Evolutionary conservation across 2,113 vertebrate species (phyloP).

Genomic region (Labeo catla): DNA sequence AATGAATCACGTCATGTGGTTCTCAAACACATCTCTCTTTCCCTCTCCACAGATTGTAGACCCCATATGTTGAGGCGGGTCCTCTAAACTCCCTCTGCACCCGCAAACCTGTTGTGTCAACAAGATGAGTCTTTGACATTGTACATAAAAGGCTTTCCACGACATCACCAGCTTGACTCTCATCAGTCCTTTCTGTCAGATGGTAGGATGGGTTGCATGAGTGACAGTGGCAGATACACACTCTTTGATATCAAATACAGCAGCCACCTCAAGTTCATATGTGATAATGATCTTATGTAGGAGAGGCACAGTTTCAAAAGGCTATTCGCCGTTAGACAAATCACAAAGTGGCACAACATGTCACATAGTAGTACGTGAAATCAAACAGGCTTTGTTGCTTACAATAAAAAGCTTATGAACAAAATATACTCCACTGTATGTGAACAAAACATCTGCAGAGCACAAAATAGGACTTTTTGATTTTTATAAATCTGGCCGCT

Average conservation of each 20-base stretch:
- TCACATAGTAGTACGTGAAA: neutral
- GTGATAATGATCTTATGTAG: slow-evolving; percentile 67
- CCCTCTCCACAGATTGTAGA: slow-evolving; percentile 5
- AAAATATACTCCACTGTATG: slow-evolving; percentile 44
- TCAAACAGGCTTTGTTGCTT: neutral
- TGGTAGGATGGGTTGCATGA: neutral
- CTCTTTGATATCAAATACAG: slow-evolving; percentile 6
- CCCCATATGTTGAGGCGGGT: slow-evolving; percentile 22
- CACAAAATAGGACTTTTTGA: slow-evolving; percentile 51
- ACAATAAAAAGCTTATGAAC: neutral
- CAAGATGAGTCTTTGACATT: slow-evolving; percentile 11
- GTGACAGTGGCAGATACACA: neutral
- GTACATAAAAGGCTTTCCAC: slow-evolving; percentile 21
- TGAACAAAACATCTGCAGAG: slow-evolving; percentile 41
- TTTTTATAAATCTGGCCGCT: slow-evolving; percentile 42
- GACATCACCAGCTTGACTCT: neutral
- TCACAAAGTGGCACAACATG: slow-evolving; percentile 13
- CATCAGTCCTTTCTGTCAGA: slow-evolving; percentile 4
- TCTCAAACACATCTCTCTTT: slow-evolving; percentile 20
- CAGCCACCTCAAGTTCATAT: slow-evolving; percentile 50
- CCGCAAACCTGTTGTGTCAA: slow-evolving; percentile 24
- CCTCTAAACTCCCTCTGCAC: slow-evolving; percentile 2
- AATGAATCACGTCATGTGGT: neutral
- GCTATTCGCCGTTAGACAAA: slow-evolving; percentile 68
- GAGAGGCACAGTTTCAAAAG: slow-evolving; percentile 80